Percentiles rank a stretch among this genome's conserved stretches.
These are phyloP conservation scores for Ctenodactylus gundi DNA, from an alignment of 2,113 vertebrate species.

Conservation along the genomic window DNA sequence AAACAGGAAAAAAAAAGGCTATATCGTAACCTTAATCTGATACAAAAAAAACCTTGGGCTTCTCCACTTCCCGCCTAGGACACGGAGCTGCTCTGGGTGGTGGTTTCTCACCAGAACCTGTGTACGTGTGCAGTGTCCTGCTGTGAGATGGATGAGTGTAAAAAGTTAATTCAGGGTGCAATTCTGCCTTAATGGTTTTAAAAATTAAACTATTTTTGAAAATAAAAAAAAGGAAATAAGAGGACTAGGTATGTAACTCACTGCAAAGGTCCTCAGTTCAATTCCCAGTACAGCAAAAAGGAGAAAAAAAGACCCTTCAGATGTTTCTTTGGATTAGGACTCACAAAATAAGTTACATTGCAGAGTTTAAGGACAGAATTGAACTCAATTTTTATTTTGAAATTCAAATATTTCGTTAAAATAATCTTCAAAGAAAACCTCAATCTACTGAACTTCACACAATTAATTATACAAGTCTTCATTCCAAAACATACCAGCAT, in stretches of 20 bases:
- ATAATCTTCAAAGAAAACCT: constrained; percentile 15
- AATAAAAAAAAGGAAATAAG: too few relatives aligned
- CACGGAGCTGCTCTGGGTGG: constrained; percentile 45
- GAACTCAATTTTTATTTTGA: not conserved
- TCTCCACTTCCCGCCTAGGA: constrained; percentile 53
- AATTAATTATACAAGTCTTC: not conserved
- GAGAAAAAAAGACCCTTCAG: too few relatives aligned
- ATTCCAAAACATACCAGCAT: not conserved
- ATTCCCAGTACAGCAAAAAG: too few relatives aligned
- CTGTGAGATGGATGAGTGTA: constrained; percentile 85
- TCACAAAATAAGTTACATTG: not conserved
- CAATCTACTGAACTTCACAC: not conserved
- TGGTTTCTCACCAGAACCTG: constrained; percentile 73
- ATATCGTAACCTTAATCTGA: constrained; percentile 67
- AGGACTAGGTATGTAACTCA: too few relatives aligned
- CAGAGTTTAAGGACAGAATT: not conserved
- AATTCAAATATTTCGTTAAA: constrained; percentile 3
- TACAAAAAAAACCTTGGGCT: constrained; percentile 48
- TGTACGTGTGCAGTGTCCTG: constrained; percentile 63
- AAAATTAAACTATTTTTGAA: constrained; percentile 87
- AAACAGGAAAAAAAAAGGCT: constrained; percentile 71
- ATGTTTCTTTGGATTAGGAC: not conserved
- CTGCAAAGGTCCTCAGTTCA: too few relatives aligned
- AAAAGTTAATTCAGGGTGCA: constrained; percentile 81
- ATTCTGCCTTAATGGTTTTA: constrained; percentile 84